Base-by-base conservation (phyloP, 2,888 invertebrate species). In the Muschampia plurimacula region DNA sequence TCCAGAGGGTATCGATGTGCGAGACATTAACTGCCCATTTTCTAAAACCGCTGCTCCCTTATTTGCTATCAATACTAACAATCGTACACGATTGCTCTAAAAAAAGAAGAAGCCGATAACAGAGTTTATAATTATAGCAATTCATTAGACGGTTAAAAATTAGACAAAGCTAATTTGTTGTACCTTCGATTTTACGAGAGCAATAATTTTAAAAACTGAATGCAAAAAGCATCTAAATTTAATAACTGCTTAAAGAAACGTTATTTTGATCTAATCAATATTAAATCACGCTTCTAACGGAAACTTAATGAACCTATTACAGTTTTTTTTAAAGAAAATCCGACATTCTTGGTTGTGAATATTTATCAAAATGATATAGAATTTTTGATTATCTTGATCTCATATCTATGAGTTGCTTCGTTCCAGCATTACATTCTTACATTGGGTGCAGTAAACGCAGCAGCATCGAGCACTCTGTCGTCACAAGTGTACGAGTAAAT, bases 391-490 rank as follows among this genome's bases (percentile, higher is more conserved):
- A 1, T 9, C 9, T 9, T 46, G 12, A 46, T 46, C 44, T 46
- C 4, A 46, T 46, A 46, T 46, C 44, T 0, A 55, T 22, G 15
- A 55, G 13, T 15, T 55, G 8, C 52, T 9, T 55, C 9, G 15
- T 67, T n/a, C 12, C n/a, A 49, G 49, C 44, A 49, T 39, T 66
- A 77, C 36, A 10, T 32, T 41, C 87, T 86, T 84, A 95, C 95
- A 83, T 95, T 95, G 68, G 94, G 93, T 66, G 91, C 85, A 77
- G 91, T 79, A 83, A 90, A 93, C 36, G 89, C 88, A 49, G 89
- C 95, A 13, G 99, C 96, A 86, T 98, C 98, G 75, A 97, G 96
- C 75, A 99, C 97, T 82, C 96, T 96, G 86, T 99, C 99, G 28
- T 97, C 97, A 82, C 97, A 98, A 59, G 98, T 92, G 87, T 97